Evolutionary conservation across 2,797 vertebrate species (phyloP), one percentile per base, ranked within the genome.

Genomic region (Eulemur coronatus): DNA sequence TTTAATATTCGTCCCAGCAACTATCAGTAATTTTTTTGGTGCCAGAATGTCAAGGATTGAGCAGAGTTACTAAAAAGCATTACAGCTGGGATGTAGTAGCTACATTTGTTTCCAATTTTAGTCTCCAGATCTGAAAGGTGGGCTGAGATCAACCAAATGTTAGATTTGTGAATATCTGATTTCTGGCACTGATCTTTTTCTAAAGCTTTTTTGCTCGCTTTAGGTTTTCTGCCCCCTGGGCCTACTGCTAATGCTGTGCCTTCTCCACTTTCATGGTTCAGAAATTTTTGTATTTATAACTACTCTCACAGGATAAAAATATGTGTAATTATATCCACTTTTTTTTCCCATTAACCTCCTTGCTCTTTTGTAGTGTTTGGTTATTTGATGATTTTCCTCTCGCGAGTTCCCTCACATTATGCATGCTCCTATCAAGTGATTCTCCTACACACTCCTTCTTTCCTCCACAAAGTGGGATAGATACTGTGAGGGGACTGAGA

Each of bases 211-310:
- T 82, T 81, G 52, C 48, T 95, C 26, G 2, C 50, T 92, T 96
- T 89, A 69, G 33, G 24, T 67, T 94, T 95, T 82, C n/a, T 95
- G 48, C 20, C 75, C 69, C 20, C 1, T 13, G 18, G 67, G 46
- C 38, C 57, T 88, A 20, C 63, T 38, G n/a, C 48, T 92, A 88
- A 92, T 78, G 48, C 12, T 76, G 14, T 91, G 9, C 12, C 70
- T 70, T 93, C n/a, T 89, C 73, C 30, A 67, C 30, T 73, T 89
- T 81, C 30, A 78, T 52, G 48, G 61, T 91, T 89, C 85, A 89
- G 50, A 90, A 28, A 6, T 38, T 85, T 70, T 89, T 95, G 65
- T 96, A 73, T 93, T 95, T 96, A n/a, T 89, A 91, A 91, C 84
- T 96, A 13, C 30, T 90, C 43, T 89, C 38, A 69, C 43, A 80